These are phyloP conservation scores for Choreutis nemorana DNA, from an alignment of 2,888 invertebrate genomes.

Conservation along the genomic window DNA sequence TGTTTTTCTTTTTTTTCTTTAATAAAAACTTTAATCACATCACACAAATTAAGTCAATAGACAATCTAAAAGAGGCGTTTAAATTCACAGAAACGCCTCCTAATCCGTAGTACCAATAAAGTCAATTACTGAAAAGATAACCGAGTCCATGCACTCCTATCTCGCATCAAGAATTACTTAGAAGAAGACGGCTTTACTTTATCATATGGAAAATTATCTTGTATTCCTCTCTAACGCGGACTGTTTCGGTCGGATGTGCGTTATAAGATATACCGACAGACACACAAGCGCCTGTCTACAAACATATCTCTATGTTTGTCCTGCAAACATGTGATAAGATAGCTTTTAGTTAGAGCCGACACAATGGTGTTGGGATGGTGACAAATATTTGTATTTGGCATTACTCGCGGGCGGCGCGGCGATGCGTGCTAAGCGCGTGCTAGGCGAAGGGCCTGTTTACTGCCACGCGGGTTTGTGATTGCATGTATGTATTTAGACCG, in stretches of 20 bases:
- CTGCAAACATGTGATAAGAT: slow-evolving; percentile 61
- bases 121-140: too few species aligned
- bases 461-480: slow-evolving; percentile 36
- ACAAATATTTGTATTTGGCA: slow-evolving; percentile 57
- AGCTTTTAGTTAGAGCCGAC: slow-evolving; percentile 57
- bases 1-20: too few species aligned
- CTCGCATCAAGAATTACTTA: too few species aligned
- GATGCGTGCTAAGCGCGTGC: slow-evolving; percentile 52
- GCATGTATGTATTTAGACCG: too few species aligned
- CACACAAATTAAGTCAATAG: too few species aligned
- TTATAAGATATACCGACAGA: slow-evolving; percentile 48
- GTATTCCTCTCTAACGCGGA: too few species aligned
- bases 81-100: too few species aligned
- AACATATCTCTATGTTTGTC: slow-evolving; percentile 41
- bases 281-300: slow-evolving; percentile 56
- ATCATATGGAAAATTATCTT: too few species aligned
- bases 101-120: too few species aligned
- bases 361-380: slow-evolving; percentile 45
- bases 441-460: slow-evolving; percentile 15
- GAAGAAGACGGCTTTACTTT: too few species aligned
- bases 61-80: too few species aligned
- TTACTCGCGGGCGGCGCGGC: slow-evolving; percentile 55
- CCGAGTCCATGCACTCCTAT: neutral
- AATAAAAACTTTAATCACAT: too few species aligned
- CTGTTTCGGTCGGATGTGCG: neutral